Evolutionary conservation across 2,888 invertebrate genomes (phyloP), one percentile per base, ranked within the genome.

Genomic region (Athalia rosae): DNA sequence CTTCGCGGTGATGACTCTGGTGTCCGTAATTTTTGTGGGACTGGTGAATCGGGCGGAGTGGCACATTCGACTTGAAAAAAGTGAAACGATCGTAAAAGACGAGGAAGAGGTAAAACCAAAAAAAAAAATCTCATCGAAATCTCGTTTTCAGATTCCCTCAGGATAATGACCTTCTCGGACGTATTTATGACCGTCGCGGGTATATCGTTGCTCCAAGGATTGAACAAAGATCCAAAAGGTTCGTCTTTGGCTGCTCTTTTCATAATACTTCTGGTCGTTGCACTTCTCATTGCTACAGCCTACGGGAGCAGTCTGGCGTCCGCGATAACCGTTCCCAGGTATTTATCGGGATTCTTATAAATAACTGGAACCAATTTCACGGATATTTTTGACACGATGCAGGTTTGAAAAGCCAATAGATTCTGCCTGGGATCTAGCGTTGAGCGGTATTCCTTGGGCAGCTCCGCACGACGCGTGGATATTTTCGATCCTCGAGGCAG

Each of bases 281-380:
- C 81, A 76, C 76, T 84, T 11, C 79, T 84, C n/a, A 78, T 84
- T 45, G 80, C 82, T 6, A 80, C 83, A 5, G 78, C 81, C 59
- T 84, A 84, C 77, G 77, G 79, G 41, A 81, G 83, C 64, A 84
- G 83, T 3, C 79, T 84, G 41, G 81, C 83, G 48, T 84, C 84
- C 28, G 81, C 81, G 45, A 81, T 84, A 53, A 84, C 84, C 8
- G 79, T 84, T 9, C 84, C 83, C 13, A 79, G 76, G 80, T 79
- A 15, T 53, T 28, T 7, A 8, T 4, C 9, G n/a, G 64, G 11
- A 47, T 5, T 64, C 41, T 6, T 28, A n/a, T n/a, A 62, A 62
- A 62, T 28, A 62, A 41, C 7, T 62, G 64, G 53, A 48, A 4
- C 41, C 0, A 67, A n/a, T 11, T 41, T 11, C 3, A 28, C 7